Evolutionary conservation across 2,888 invertebrate species (phyloP), one percentile per base, ranked within the genome.

Genomic region (Volucella zonaria): DNA sequence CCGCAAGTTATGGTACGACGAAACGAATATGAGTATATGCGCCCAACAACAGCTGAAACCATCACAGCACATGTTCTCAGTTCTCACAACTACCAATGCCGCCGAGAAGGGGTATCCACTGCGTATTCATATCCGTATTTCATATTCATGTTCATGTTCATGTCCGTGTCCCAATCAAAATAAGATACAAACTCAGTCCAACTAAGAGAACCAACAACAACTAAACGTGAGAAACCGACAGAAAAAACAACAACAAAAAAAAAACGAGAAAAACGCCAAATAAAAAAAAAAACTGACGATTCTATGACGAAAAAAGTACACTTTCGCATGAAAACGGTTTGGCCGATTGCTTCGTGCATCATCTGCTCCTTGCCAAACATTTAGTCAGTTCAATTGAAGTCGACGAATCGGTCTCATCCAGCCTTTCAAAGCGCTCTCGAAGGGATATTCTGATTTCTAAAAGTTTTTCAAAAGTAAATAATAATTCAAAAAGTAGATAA

Each of bases 321-420:
- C 68, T 73, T 78, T 82, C 77, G 71, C 71, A 82, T 78, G 67
- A 82, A 82, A 78, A 78, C 68, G 62, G 73, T 82, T 82, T 64
- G 62, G 76, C 76, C 74, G 74, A 68, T 64, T 68, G 80, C 68
- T 75, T 67, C 68, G 73, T 85, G 89, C 89, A 89, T 88, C 89
- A 90, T 90, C 90, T 90, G 89, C 90, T 90, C 89, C 89, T 90
- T 90, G 89, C 88, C 89, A 89, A 90, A 90, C 88, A 87, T 77
- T 85, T 81, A 85, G 85, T 85, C 85, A 85, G 85, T 85, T 81
- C 85, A 85, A 81, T 85, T 85, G 73, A 68, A 85, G 81, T 77
- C 85, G 81, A 77, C 85, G 85, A 85, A 73, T 77, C 81, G 85
- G 80, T 85, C 81, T 85, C 61, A 68, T 85, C 73, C 76, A 77